Conservation (phyloP, 2,888 invertebrate species). For the Cotesia congregata region DNA sequence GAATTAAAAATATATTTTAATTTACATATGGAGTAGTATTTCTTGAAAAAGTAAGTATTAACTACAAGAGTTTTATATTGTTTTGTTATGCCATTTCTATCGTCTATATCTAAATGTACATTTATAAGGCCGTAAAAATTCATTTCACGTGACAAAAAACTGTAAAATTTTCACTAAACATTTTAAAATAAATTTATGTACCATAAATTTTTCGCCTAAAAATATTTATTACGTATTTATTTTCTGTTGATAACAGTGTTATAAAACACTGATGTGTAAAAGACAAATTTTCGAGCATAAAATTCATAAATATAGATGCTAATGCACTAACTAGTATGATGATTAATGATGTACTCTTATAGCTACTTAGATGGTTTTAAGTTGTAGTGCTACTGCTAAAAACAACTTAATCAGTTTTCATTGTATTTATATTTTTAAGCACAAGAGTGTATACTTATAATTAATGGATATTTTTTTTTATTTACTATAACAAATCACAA, state of each 20-base stretch:
- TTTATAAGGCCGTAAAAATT: too few relatives aligned
- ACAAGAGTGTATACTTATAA: neutral
- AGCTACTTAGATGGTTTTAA: constrained; percentile 59
- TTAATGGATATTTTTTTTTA: neutral
- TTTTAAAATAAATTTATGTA: too few relatives aligned
- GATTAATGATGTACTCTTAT: constrained; percentile 66
- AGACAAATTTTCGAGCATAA: constrained; percentile 41
- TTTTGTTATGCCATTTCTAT: too few relatives aligned
- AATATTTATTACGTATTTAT: too few relatives aligned
- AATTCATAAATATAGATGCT: constrained; percentile 49
- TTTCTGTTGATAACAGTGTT: constrained; percentile 37
- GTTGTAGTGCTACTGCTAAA: constrained; percentile 54
- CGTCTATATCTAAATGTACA: too few relatives aligned
- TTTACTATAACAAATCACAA: neutral
- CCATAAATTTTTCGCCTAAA: too few relatives aligned
- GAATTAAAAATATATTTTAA: too few relatives aligned
- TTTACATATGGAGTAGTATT: too few relatives aligned
- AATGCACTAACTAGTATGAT: constrained; percentile 51
- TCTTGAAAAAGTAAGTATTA: too few relatives aligned
- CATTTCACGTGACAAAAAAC: too few relatives aligned
- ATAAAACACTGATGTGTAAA: constrained; percentile 53
- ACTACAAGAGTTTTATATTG: too few relatives aligned
- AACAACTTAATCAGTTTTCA: constrained; percentile 55
- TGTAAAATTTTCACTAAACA: too few relatives aligned
- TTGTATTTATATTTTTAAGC: neutral